Conservation (phyloP, 1,140 invertebrate genomes). For the Drosophila littoralis region DNA sequence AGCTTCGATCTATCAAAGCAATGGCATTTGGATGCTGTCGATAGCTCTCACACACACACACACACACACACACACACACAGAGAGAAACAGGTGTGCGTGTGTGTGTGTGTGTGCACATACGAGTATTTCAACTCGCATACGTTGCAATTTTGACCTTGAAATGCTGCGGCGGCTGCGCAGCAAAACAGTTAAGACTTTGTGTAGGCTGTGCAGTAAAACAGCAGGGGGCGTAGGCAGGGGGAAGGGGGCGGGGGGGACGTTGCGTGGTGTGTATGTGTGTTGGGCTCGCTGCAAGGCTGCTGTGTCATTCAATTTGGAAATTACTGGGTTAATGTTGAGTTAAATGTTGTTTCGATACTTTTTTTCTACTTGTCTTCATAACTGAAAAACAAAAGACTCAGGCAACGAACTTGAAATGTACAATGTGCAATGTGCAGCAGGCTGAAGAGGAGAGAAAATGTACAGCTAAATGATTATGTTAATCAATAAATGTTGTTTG, state of each 20-base stretch:
- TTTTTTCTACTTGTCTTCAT: background rate
- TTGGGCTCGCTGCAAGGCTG: slow-evolving; percentile 31
- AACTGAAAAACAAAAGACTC: slow-evolving; percentile 48
- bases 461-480: background rate
- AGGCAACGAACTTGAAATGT: slow-evolving; percentile 47
- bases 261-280: slow-evolving; percentile 1
- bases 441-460: background rate
- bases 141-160: slow-evolving; percentile 74
- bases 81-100: background rate
- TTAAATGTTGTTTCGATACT: slow-evolving; percentile 34
- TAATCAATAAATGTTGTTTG: no score
- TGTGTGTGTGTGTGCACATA: slow-evolving; percentile 26
- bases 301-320: slow-evolving; percentile 51
- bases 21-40: slow-evolving; percentile 57
- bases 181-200: slow-evolving; percentile 37
- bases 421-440: background rate
- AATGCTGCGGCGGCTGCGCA: slow-evolving; percentile 37
- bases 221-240: background rate
- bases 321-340: slow-evolving; percentile 57
- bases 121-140: slow-evolving; percentile 42
- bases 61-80: slow-evolving; percentile 23
- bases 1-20: slow-evolving; percentile 34
- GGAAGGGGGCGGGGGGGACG: background rate
- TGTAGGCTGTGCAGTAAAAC: slow-evolving; percentile 15
- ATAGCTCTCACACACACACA: slow-evolving; percentile 56